Evolutionary conservation across 2,888 invertebrate species (phyloP).

Genomic region (Diadegma fenestrale): DNA sequence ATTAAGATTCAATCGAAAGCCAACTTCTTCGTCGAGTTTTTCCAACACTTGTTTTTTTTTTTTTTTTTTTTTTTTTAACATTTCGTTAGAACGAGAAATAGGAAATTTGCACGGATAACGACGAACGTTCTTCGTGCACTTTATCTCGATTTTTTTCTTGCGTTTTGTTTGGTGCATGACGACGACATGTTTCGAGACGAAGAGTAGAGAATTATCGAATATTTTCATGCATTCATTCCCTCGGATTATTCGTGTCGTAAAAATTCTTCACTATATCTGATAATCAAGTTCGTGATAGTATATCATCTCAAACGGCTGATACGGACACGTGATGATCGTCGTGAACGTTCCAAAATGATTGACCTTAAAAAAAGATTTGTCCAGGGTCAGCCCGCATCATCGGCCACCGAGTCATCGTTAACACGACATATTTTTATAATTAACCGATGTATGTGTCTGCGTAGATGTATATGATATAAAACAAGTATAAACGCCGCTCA

Average conservation of each 20-base stretch:
- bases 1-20: not conserved
- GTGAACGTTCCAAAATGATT: slow-evolving; percentile 48
- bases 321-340: not conserved
- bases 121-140: not conserved
- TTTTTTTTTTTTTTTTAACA: not conserved
- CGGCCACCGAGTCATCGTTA: slow-evolving; percentile 36
- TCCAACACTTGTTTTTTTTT: no score
- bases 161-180: not conserved
- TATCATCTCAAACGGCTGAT: slow-evolving; percentile 8
- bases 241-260: slow-evolving; percentile 1
- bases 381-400: slow-evolving; percentile 48
- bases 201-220: not conserved
- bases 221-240: not conserved
- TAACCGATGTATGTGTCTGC: not conserved
- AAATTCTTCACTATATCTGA: slow-evolving; percentile 14
- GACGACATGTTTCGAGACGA: not conserved
- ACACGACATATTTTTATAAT: slow-evolving; percentile 39
- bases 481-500: not conserved
- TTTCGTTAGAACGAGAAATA: not conserved
- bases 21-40: not conserved
- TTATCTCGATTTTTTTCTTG: not conserved
- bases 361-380: slow-evolving; percentile 59
- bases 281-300: slow-evolving; percentile 20
- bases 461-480: not conserved
- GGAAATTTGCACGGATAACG: not conserved